Percentiles rank a stretch among this genome's conserved stretches.
phyloP scores from a whole-genome alignment of 2,888 invertebrate genomes.

The Trimorus sp. region DNA sequence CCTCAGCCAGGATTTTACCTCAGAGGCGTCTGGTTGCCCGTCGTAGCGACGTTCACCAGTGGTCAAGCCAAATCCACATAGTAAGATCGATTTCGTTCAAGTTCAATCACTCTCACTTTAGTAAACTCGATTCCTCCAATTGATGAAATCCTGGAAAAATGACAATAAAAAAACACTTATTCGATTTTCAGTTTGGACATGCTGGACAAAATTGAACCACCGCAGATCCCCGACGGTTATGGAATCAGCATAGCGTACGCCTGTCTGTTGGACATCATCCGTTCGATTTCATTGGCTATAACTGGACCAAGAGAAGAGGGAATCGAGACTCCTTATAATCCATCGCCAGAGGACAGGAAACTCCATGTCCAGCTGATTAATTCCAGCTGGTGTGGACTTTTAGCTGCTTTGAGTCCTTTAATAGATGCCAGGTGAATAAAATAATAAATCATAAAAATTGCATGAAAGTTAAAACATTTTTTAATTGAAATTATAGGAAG shows the following conservation, averaged over 20 bases:
- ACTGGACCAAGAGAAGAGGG: slow-evolving; percentile 83
- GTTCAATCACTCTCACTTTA: no score
- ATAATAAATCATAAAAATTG: no score
- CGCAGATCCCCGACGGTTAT: slow-evolving; percentile 97
- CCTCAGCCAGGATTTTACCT: slow-evolving; percentile 96
- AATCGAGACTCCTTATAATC: slow-evolving; percentile 79
- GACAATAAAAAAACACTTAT: neutral
- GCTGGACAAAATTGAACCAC: slow-evolving; percentile 97
- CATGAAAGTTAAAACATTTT: no score
- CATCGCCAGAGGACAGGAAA: slow-evolving; percentile 81
- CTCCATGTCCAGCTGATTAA: slow-evolving; percentile 90
- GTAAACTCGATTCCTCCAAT: no score
- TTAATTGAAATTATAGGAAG: no score
- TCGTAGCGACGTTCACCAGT: slow-evolving; percentile 91
- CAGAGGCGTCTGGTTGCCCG: slow-evolving; percentile 95
- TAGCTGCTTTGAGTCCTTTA: slow-evolving; percentile 94
- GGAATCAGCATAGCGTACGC: slow-evolving; percentile 98
- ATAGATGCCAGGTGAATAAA: slow-evolving; percentile 90
- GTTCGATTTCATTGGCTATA: slow-evolving; percentile 90
- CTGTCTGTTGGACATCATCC: slow-evolving; percentile 94
- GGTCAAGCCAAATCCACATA: slow-evolving; percentile 95
- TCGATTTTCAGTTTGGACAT: slow-evolving; percentile 90
- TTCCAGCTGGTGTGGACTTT: slow-evolving; percentile 97
- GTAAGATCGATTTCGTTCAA: slow-evolving; percentile 84
- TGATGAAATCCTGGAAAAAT: neutral